phyloP scores from a whole-genome alignment of 2,113 vertebrate genomes.

The Delphinus delphis region DNA sequence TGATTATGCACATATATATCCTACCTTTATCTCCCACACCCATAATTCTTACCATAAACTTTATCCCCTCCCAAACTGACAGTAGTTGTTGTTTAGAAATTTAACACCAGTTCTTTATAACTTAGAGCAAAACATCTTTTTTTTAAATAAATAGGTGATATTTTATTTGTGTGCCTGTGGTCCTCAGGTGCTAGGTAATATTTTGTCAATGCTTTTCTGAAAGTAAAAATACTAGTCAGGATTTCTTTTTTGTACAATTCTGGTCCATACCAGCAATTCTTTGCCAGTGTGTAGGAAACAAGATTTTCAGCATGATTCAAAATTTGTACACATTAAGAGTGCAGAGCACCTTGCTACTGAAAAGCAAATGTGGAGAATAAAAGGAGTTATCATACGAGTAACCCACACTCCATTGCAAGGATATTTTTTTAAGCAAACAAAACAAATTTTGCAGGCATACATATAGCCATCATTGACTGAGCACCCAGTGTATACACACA shows the following conservation, averaged over 20 bases:
- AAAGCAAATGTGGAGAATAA: background rate
- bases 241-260: constrained; percentile 30
- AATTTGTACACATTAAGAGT: background rate
- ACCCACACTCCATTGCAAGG: background rate
- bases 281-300: background rate
- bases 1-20: background rate
- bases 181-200: background rate
- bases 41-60: constrained; percentile 25
- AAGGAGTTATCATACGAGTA: background rate
- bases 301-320: constrained; percentile 41
- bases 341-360: background rate
- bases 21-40: background rate
- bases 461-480: background rate
- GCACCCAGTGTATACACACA: background rate
- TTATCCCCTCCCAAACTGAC: background rate
- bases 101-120: constrained; percentile 28
- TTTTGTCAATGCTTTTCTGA: constrained; percentile 18
- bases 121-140: background rate
- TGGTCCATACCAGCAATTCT: background rate
- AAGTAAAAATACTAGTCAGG: constrained; percentile 5
- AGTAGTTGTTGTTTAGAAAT: constrained; percentile 22
- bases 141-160: background rate
- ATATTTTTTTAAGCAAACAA: background rate
- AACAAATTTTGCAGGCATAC: background rate
- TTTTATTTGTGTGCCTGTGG: background rate